Evolutionary conservation across 2,888 invertebrate genomes (phyloP).

Genomic region (Ichneumoninae sp.): DNA sequence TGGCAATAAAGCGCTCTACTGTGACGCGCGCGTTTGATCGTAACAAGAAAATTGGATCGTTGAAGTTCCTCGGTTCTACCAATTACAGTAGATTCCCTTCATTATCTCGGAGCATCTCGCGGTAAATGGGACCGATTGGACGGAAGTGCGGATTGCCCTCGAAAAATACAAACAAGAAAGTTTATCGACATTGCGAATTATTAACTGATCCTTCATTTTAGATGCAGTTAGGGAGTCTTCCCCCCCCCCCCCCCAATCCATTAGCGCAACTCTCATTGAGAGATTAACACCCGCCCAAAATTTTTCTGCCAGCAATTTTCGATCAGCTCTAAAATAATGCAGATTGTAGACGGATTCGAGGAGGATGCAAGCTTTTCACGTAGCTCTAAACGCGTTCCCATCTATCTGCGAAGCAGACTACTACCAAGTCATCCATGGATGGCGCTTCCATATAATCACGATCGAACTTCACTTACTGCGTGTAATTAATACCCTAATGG

Average conservation of each 20-base stretch:
- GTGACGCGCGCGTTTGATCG: background rate
- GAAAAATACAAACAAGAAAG: slow-evolving; percentile 40
- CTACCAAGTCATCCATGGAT: too few relatives aligned
- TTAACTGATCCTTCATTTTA: slow-evolving; percentile 63
- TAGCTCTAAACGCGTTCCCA: too few relatives aligned
- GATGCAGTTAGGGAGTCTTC: slow-evolving; percentile 16
- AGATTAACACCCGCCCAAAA: too few relatives aligned
- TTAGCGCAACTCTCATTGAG: background rate
- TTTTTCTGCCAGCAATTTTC: too few relatives aligned
- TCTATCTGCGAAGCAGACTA: too few relatives aligned
- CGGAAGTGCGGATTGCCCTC: background rate
- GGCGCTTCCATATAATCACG: too few relatives aligned
- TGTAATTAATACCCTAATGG: too few relatives aligned
- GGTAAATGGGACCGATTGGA: background rate
- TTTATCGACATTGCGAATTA: slow-evolving; percentile 41
- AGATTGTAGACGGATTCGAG: too few relatives aligned
- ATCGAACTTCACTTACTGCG: too few relatives aligned
- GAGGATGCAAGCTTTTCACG: too few relatives aligned
- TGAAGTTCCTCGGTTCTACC: background rate
- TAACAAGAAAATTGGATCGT: background rate
- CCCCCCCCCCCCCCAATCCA: background rate
- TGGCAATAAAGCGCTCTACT: background rate
- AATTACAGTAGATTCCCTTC: background rate
- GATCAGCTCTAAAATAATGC: too few relatives aligned
- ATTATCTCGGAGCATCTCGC: background rate